These are phyloP conservation scores for Champsocephalus esox DNA, from an alignment of 2,797 vertebrate genomes.

Conservation along the genomic window DNA sequence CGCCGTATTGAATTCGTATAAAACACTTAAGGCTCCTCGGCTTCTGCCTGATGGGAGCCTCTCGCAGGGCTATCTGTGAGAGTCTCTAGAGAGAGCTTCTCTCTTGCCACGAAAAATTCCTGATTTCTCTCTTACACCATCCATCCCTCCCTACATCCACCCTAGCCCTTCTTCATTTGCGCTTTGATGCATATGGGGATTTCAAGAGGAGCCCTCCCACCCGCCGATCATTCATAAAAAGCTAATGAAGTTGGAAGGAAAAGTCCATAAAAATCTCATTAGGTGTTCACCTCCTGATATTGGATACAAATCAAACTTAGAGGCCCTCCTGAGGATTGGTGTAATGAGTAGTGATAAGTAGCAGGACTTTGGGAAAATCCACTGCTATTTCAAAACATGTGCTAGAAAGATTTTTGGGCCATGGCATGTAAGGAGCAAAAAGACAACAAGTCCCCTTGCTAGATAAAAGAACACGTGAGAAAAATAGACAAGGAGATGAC, in stretches of 20 bases:
- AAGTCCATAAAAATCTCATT: constrained; percentile 85
- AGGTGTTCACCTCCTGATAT: constrained; percentile 76
- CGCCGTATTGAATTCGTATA: constrained; percentile 86
- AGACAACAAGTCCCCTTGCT: constrained; percentile 22
- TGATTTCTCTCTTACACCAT: constrained; percentile 73
- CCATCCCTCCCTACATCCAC: constrained; percentile 61
- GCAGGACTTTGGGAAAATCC: constrained; percentile 49
- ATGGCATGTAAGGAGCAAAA: constrained; percentile 42
- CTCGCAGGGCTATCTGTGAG: constrained; percentile 75
- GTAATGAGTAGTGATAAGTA: constrained; percentile 72
- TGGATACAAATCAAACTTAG: constrained; percentile 80
- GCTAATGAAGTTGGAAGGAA: constrained; percentile 82
- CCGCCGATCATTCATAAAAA: constrained; percentile 82
- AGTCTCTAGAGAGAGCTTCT: constrained; percentile 82
- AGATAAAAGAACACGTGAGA: constrained; percentile 19
- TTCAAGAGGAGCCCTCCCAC: constrained; percentile 45
- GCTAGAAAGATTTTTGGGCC: constrained; percentile 42
- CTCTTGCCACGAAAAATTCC: constrained; percentile 71
- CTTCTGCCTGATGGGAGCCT: constrained; percentile 80
- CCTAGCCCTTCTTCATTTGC: constrained; percentile 46
- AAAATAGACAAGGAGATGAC: constrained; percentile 3
- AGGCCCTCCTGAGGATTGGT: constrained; percentile 75
- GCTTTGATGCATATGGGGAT: constrained; percentile 69
- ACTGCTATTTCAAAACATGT: constrained; percentile 44
- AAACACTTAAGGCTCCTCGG: constrained; percentile 85